These are phyloP conservation scores for Harpagus bidentatus DNA, from an alignment of 2,113 vertebrate species.

Conservation along the genomic window DNA sequence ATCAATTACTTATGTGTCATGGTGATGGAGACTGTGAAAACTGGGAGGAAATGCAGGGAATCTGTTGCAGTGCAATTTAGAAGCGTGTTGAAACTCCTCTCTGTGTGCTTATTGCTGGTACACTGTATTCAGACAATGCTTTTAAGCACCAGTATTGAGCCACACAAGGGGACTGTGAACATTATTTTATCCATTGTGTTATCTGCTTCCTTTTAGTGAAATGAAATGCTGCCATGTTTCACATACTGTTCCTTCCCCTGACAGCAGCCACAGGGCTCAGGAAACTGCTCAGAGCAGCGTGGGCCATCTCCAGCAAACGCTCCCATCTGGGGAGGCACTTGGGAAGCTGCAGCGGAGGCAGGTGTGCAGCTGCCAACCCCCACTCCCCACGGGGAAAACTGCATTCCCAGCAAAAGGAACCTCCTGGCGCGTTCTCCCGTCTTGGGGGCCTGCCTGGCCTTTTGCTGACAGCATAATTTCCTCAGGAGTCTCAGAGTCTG, in stretches of 20 bases:
- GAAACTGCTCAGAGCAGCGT: not conserved
- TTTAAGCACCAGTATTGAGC: not conserved
- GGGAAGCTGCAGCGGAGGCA: constrained; percentile 39
- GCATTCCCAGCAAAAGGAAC: constrained; percentile 31
- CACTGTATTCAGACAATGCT: not conserved
- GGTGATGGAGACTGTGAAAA: not conserved
- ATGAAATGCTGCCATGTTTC: not conserved
- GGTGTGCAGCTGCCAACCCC: constrained; percentile 44
- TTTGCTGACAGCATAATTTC: constrained; percentile 49
- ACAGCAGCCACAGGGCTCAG: constrained; percentile 50
- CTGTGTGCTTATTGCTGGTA: not conserved
- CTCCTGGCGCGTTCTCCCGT: not conserved
- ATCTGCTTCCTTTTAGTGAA: not conserved
- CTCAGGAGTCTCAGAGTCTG: constrained; percentile 2
- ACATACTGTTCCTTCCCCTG: not conserved
- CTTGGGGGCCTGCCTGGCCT: constrained; percentile 39
- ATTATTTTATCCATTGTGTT: not conserved
- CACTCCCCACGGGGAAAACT: constrained; percentile 16
- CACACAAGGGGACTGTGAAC: not conserved
- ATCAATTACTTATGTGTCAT: fast-evolving
- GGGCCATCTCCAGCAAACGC: not conserved
- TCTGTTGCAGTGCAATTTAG: not conserved
- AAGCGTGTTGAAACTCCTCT: not conserved
- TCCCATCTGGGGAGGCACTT: constrained; percentile 53
- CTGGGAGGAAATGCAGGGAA: not conserved